Conservation (phyloP, 1,140 invertebrate genomes). For the Drosophila takahashii region DNA sequence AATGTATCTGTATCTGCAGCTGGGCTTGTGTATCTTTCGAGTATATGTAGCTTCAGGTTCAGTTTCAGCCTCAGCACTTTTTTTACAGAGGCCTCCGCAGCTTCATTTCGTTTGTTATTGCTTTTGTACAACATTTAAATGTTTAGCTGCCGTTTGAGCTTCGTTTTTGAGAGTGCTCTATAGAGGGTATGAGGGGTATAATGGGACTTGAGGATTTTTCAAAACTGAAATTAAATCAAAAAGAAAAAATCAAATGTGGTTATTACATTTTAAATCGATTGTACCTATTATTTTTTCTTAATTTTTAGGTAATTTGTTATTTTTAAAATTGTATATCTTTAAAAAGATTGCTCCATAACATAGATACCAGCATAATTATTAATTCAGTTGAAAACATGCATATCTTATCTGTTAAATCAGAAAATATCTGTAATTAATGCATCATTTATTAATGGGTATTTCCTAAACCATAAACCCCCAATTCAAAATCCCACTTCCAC, state of each 20-base stretch:
- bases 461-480: not conserved
- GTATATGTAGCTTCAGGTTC: slow-evolving; percentile 43
- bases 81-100: slow-evolving; percentile 31
- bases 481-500: slow-evolving; percentile 17
- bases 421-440: not conserved
- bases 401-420: not conserved
- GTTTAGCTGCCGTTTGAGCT: slow-evolving; percentile 79
- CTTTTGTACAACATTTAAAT: slow-evolving; percentile 82
- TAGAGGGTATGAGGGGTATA: slow-evolving; percentile 2
- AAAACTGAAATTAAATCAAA: not conserved
- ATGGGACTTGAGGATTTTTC: too few species aligned
- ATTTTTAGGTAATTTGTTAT: too few species aligned
- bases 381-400: not conserved
- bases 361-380: not conserved
- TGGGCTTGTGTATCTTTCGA: slow-evolving; percentile 57
- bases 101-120: slow-evolving; percentile 69
- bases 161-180: slow-evolving; percentile 29
- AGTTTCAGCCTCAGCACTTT: slow-evolving; percentile 40
- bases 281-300: too few species aligned
- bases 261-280: too few species aligned
- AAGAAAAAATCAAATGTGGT: too few species aligned
- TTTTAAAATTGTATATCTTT: too few species aligned
- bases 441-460: slow-evolving; percentile 7
- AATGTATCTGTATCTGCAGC: slow-evolving; percentile 65
- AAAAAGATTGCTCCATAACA: too few species aligned